Conservation (phyloP, 30 jellyfish, hydroid and myxozoan species). For the Pelagia noctiluca region DNA sequence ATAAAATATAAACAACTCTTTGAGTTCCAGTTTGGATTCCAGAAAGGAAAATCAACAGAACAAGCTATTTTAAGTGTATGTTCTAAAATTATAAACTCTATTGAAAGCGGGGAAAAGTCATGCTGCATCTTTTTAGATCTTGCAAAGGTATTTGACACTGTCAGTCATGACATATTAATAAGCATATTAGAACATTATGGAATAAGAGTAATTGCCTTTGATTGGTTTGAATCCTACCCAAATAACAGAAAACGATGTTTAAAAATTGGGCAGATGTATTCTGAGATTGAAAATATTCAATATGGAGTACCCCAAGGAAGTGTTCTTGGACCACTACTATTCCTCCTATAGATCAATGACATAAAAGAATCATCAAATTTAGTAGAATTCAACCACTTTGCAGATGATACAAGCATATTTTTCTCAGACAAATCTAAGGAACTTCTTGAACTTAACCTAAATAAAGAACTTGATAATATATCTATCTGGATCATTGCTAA, state of each 20-base stretch:
- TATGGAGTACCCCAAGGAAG: conserved; percentile 59
- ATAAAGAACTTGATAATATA: conserved; percentile 15
- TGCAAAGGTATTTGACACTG: conserved; percentile 53
- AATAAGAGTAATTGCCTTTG: conserved; percentile 15
- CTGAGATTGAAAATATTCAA: conserved; percentile 3
- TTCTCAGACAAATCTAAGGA: conserved; percentile 21
- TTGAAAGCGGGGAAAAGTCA: conserved; percentile 13
- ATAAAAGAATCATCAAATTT: conserved; percentile 20
- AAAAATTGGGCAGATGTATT: not conserved
- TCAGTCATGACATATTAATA: conserved; percentile 23
- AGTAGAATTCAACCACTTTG: conserved; percentile 39
- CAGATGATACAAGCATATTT: conserved; percentile 60
- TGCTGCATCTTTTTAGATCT: conserved; percentile 45
- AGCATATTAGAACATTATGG: conserved; percentile 41
- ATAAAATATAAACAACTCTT: conserved; percentile 11
- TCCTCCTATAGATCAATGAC: conserved; percentile 40
- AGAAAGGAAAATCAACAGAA: conserved; percentile 42
- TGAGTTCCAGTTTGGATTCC: conserved; percentile 50
- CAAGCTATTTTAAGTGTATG: conserved; percentile 35
- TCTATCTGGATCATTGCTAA: conserved; percentile 46
- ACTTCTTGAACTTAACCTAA: conserved; percentile 8
- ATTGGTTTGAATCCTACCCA: conserved; percentile 35
- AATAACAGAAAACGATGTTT: conserved; percentile 32
- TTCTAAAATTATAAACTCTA: conserved; percentile 28
- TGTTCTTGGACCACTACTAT: conserved; percentile 42